Evolutionary conservation across 2,797 vertebrate genomes (phyloP), one percentile per base, ranked within the genome.

Genomic region (Delichon dasypus): DNA sequence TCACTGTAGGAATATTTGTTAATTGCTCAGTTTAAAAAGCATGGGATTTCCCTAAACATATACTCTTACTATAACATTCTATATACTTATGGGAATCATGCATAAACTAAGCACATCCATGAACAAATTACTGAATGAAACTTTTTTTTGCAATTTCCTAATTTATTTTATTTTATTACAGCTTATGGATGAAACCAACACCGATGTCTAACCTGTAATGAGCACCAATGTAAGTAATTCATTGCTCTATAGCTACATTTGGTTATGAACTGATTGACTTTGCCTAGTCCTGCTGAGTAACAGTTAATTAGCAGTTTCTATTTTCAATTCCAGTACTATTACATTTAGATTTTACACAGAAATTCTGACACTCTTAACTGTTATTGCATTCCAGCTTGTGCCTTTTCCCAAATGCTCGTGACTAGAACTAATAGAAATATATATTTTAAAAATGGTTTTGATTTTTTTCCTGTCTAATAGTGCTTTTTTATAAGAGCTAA

Each of bases 161-260:
- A 95, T 78, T 76, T 47, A 50, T 88, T 88, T 86, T 78, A 10
- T 93, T 92, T 92, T 91, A 67, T 97, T 96, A 64, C 95, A 97
- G 96, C 36, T 71, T 67, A 88, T 38, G 73, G 73, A 88, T 91
- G 88, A 93, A 88, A 94, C 53, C 67, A n/a, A 26, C 44, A 27
- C 13, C 44, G 89, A 81, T 47, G 67, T 32, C 79, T 73, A 79
- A 88, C 66, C 89, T 79, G 82, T 44, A 84, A 60, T 27, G 74
- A 91, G 77, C 79, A 34, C 11, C 19, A 61, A 82, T 26, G 94
- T 97, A 96, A 97, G 94, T 97, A 95, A 86, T 27, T 40, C 32
- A 5, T 40, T 73, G 32, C 67, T 92, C 45, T 91, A 73, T 16
- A 78, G 61, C 27, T 94, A 50, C 8, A 54, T 86, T 76, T 88